Evolutionary conservation across 2,113 vertebrate genomes (phyloP), one percentile per base, ranked within the genome.

Genomic region (Takifugu flavidus): DNA sequence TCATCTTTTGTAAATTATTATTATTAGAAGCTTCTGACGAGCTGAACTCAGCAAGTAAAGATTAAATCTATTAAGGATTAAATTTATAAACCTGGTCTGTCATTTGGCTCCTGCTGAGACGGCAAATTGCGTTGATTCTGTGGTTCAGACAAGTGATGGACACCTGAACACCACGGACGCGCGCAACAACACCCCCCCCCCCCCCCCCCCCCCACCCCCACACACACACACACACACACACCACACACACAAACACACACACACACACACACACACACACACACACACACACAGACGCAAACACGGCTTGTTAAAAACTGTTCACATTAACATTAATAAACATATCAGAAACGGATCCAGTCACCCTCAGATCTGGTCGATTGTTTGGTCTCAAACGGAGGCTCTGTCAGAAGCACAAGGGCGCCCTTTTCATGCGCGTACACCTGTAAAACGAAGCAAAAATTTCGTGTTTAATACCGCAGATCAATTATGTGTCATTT

Each of bases 291-390:
- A 39, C 34, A 10, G 7, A 39, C 34, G 8, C 34, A 11, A 6
- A 11, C 34, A 11, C 34, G 34, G 34, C 34, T 39, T 8, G 7
- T 39, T 39, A 39, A 10, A 39, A 8, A 39, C 34, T 2, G 34
- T 39, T 3, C 5, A 1, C 0, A 34, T 64, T 43, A 45, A 43
- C 34, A 67, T 62, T 3, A 50, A 58, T 25, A 43, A 27, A 10
- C 15, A 45, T 4, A 29, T 1, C 42, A 43, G 25, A 34, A 56
- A 65, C 20, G 44, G 15, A 7, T 7, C 12, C 62, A 67, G 74
- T 93, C 91, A 98, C 96, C 95, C 78, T 91, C 92, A 27, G 92
- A 70, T 87, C 94, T 80, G 88, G 91, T 93, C 15, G 91, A 85
- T 76, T 90, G 94, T 69, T 93, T 87, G 53, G 84, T 80, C 56